Percentiles rank a stretch among this genome's conserved stretches.
These are phyloP conservation scores for Cataglyphis altisquamis DNA, from an alignment of 2,888 invertebrate genomes.

Conservation along the genomic window DNA sequence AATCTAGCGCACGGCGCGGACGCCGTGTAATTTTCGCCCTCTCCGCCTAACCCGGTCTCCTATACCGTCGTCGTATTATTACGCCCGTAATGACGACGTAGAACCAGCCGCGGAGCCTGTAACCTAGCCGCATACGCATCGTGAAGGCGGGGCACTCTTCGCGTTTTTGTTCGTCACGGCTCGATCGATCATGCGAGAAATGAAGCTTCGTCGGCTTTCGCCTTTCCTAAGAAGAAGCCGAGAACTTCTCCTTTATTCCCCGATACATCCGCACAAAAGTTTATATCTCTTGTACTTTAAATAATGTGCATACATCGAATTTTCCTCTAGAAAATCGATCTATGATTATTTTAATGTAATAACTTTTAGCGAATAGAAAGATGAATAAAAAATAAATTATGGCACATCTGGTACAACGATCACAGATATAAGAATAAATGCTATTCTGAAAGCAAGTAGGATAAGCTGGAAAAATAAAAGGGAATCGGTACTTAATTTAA, in stretches of 20 bases:
- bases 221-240: not conserved
- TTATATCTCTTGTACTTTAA: not conserved
- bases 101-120: conserved; percentile 28
- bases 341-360: not conserved
- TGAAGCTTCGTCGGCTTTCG: conserved; percentile 45
- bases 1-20: conserved; percentile 54
- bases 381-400: not conserved
- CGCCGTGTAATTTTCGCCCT: conserved; percentile 67
- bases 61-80: conserved; percentile 64
- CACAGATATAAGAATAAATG: not conserved
- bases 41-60: conserved; percentile 6
- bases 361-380: not conserved
- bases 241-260: not conserved
- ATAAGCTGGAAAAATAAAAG: conserved; percentile 14
- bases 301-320: not conserved
- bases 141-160: conserved; percentile 38
- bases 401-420: not conserved
- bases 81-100: conserved; percentile 61
- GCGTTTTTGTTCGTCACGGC: conserved; percentile 48
- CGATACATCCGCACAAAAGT: not conserved
- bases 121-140: conserved; percentile 36
- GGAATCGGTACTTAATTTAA: conserved; percentile 1
- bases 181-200: conserved; percentile 64
- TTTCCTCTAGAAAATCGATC: not conserved
- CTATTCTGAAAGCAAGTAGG: not conserved